Evolutionary conservation across 2,113 vertebrate species (phyloP).

Genomic region (Bos indicus): DNA sequence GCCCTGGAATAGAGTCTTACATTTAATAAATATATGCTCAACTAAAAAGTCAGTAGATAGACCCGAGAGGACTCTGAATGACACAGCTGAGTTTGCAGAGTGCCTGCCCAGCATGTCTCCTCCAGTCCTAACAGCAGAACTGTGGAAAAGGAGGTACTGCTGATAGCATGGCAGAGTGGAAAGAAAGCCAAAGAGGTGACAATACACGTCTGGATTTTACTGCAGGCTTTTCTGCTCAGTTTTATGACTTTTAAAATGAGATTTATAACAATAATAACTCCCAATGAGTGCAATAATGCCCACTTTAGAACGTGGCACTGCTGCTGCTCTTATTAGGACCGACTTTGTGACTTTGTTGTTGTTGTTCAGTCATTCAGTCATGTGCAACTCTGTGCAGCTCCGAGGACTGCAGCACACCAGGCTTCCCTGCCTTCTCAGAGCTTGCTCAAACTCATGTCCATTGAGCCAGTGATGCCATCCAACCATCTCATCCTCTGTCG

Average conservation of each 20-base stretch:
- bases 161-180: not conserved
- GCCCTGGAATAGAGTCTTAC: not conserved
- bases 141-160: not conserved
- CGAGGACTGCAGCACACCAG: not conserved
- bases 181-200: not conserved
- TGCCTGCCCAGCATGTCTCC: not conserved
- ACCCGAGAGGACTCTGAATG: not conserved
- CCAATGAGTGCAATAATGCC: not conserved
- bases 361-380: rapidly evolving
- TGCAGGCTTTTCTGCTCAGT: not conserved
- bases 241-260: not conserved
- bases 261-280: not conserved
- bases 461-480: not conserved
- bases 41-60: not conserved
- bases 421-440: not conserved
- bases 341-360: not conserved
- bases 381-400: not conserved
- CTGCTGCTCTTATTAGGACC: not conserved
- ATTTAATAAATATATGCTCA: not conserved
- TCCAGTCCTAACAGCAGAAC: not conserved
- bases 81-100: not conserved
- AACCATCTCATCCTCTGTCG: not conserved
- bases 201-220: not conserved
- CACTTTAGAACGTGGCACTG: not conserved
- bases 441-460: not conserved